phyloP scores from a whole-genome alignment of 2,113 vertebrate genomes.

The Myrmecophaga tridactyla region DNA sequence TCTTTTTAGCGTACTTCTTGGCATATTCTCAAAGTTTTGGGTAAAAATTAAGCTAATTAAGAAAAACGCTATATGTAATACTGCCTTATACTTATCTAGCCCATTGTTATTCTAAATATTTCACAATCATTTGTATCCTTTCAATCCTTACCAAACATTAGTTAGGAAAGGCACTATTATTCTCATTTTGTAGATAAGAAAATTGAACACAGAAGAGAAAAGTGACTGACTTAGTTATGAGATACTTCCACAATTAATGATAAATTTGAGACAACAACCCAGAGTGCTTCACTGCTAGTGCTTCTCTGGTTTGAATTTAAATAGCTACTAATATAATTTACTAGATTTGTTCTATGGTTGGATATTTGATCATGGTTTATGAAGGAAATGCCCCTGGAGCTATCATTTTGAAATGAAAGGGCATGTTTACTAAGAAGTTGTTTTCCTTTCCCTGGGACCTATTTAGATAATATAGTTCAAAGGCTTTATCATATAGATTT shows the following conservation, averaged over 20 bases:
- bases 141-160: slow-evolving; percentile 17
- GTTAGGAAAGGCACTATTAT: not conserved
- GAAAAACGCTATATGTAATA: not conserved
- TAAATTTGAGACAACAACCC: not conserved
- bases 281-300: not conserved
- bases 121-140: not conserved
- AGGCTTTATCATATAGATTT: not conserved
- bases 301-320: slow-evolving; percentile 1
- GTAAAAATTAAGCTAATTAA: not conserved
- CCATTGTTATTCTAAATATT: not conserved
- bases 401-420: slow-evolving; percentile 18
- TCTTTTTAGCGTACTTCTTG: not conserved
- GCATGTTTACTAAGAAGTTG: not conserved
- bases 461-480: not conserved
- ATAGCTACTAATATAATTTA: slow-evolving; percentile 27
- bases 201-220: not conserved
- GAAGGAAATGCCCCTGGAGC: not conserved
- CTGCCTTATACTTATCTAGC: not conserved
- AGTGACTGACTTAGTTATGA: not conserved
- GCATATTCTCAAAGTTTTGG: not conserved
- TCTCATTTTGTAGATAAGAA: slow-evolving; percentile 3
- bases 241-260: not conserved
- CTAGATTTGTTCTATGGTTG: not conserved
- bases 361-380: not conserved
- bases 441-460: not conserved